Evolutionary conservation across 2,888 invertebrate species (phyloP).

Genomic region (Onchidella celtica): DNA sequence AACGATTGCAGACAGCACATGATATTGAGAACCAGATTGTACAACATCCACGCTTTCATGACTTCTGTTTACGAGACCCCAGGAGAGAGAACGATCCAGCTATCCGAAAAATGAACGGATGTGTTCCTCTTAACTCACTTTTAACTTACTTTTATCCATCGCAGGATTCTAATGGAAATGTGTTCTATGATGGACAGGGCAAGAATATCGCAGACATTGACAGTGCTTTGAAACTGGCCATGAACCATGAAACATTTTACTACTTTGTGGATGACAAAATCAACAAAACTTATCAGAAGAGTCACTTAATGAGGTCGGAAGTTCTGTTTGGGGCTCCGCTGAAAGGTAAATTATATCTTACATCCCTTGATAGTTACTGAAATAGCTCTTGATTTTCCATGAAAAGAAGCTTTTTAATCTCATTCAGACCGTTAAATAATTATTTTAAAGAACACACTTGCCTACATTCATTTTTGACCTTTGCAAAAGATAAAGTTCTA

Average conservation of each 20-base stretch:
- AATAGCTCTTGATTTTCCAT: too few species aligned
- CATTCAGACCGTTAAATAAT: too few species aligned
- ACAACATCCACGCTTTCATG: slow-evolving; percentile 62
- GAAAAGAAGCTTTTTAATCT: too few species aligned
- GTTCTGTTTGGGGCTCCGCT: slow-evolving; percentile 75
- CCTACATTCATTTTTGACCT: too few species aligned
- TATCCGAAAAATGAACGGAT: slow-evolving; percentile 61
- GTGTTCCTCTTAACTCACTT: slow-evolving; percentile 74
- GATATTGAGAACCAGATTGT: slow-evolving; percentile 70
- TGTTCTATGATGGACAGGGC: slow-evolving; percentile 73
- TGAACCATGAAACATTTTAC: slow-evolving; percentile 72
- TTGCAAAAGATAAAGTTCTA: too few species aligned
- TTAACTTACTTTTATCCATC: slow-evolving; percentile 76
- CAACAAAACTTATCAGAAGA: slow-evolving; percentile 65
- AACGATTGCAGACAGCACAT: slow-evolving; percentile 68
- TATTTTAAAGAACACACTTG: background rate
- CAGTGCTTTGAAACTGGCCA: slow-evolving; percentile 70
- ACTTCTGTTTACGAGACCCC: slow-evolving; percentile 71
- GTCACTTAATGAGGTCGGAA: slow-evolving; percentile 70
- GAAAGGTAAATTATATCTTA: slow-evolving; percentile 70
- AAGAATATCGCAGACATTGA: slow-evolving; percentile 67
- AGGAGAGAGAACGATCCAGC: slow-evolving; percentile 59
- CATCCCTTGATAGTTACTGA: too few species aligned
- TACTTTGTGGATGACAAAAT: slow-evolving; percentile 76
- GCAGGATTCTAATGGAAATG: slow-evolving; percentile 54